Evolutionary conservation across 1,140 invertebrate species (phyloP).

Genomic region (Apis cerana): DNA sequence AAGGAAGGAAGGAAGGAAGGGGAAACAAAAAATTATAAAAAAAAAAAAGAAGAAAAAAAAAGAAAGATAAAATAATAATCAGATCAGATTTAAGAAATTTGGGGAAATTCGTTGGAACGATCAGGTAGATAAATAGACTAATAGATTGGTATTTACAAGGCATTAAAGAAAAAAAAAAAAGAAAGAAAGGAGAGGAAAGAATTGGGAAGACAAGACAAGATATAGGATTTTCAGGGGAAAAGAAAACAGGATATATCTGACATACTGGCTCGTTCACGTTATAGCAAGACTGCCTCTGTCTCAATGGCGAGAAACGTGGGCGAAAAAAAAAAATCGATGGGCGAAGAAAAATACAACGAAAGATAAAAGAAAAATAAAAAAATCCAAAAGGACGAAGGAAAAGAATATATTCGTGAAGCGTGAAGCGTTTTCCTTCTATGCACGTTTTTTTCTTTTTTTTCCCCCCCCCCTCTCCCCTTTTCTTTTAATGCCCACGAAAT

Average conservation of each 20-base stretch:
- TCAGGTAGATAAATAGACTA: conserved; percentile 73
- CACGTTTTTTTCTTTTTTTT: too few relatives aligned
- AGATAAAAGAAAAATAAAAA: not conserved
- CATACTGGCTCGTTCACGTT: conserved; percentile 63
- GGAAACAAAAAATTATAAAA: not conserved
- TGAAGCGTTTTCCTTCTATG: conserved; percentile 5
- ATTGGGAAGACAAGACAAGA: conserved; percentile 26
- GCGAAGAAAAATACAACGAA: not conserved
- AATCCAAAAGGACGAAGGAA: not conserved
- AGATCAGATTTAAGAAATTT: not conserved
- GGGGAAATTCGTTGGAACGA: conserved; percentile 40
- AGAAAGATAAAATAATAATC: not conserved
- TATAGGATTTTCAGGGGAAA: conserved; percentile 15
- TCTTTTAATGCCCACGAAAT: not conserved
- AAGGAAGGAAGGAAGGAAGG: not conserved
- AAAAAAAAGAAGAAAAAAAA: not conserved
- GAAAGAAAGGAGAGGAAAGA: not conserved
- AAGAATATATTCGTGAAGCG: not conserved
- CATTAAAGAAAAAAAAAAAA: conserved; percentile 45
- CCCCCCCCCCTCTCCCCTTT: too few relatives aligned
- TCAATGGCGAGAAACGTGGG: conserved; percentile 37
- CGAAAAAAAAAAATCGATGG: not conserved
- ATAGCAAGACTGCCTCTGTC: conserved; percentile 52
- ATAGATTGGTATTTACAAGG: conserved; percentile 75
- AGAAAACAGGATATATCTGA: conserved; percentile 14